phyloP scores from a whole-genome alignment of 2,888 invertebrate species.

The Disparrhopalites patrizii region DNA sequence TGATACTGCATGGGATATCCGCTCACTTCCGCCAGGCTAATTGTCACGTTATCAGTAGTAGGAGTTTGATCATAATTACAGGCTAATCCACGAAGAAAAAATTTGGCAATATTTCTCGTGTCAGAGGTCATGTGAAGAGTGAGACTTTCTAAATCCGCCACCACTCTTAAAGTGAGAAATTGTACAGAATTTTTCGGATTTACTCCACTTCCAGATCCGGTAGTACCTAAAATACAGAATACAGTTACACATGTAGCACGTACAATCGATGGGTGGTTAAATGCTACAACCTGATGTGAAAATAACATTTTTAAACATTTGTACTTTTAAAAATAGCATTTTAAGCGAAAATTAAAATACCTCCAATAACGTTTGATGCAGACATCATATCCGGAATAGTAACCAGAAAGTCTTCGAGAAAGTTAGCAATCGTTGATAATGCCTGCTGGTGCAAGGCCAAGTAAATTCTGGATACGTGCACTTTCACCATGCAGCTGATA shows the following conservation, averaged over 20 bases:
- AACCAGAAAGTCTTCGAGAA: constrained; percentile 51
- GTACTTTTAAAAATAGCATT: too few species aligned
- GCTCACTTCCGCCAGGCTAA: neutral
- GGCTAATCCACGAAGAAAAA: neutral
- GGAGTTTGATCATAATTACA: neutral
- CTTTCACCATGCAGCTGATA: constrained; percentile 69
- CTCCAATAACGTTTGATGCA: too few species aligned
- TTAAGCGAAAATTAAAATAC: too few species aligned
- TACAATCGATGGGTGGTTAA: too few species aligned
- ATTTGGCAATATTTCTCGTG: neutral
- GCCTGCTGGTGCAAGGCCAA: constrained; percentile 81
- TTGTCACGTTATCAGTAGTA: neutral
- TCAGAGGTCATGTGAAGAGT: neutral
- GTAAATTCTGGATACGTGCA: constrained; percentile 74
- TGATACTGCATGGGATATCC: neutral
- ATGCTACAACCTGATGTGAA: too few species aligned
- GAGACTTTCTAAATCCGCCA: neutral
- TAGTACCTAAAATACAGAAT: too few species aligned
- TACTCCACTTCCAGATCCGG: too few species aligned
- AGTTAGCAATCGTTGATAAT: constrained; percentile 64
- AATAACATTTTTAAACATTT: too few species aligned
- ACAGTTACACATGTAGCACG: too few species aligned
- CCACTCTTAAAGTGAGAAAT: too few species aligned
- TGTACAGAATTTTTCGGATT: too few species aligned
- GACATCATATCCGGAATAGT: too few species aligned